Percentiles rank a stretch among this genome's conserved stretches.
phyloP scores from a whole-genome alignment of 1,140 invertebrate species.

The Drosophila ercepeae region DNA sequence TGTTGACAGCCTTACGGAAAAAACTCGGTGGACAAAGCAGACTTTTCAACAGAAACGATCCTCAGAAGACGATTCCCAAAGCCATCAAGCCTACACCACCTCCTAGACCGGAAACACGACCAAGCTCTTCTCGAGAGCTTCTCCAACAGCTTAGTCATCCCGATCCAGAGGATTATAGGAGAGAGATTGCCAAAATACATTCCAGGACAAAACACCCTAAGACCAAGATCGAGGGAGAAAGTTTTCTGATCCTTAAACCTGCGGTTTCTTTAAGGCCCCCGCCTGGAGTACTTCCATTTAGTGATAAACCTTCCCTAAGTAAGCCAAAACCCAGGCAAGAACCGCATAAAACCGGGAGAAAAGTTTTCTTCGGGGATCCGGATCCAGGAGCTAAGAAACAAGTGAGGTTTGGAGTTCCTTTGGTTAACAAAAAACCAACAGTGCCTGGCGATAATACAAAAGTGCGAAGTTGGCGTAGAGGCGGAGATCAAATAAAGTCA shows the following conservation, averaged over 20 bases:
- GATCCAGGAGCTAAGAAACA: background rate
- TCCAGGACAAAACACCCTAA: background rate
- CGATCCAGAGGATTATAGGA: background rate
- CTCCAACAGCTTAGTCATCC: background rate
- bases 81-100: too few species aligned
- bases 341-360: background rate
- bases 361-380: background rate
- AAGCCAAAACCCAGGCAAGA: background rate
- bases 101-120: too few species aligned
- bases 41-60: background rate
- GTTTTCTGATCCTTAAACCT: background rate
- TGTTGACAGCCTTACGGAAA: too few species aligned
- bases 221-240: slow-evolving; percentile 2
- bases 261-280: background rate
- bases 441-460: background rate
- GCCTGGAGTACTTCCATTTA: background rate
- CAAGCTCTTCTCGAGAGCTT: background rate
- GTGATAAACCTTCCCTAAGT: too few species aligned
- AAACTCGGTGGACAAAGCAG: too few species aligned
- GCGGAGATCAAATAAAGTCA: background rate
- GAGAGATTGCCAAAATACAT: background rate
- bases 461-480: background rate
- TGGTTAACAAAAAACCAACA: background rate
- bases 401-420: background rate
- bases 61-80: too few species aligned